Evolutionary conservation across 2,888 invertebrate genomes (phyloP).

Genomic region (Pseudococcus viburni): DNA sequence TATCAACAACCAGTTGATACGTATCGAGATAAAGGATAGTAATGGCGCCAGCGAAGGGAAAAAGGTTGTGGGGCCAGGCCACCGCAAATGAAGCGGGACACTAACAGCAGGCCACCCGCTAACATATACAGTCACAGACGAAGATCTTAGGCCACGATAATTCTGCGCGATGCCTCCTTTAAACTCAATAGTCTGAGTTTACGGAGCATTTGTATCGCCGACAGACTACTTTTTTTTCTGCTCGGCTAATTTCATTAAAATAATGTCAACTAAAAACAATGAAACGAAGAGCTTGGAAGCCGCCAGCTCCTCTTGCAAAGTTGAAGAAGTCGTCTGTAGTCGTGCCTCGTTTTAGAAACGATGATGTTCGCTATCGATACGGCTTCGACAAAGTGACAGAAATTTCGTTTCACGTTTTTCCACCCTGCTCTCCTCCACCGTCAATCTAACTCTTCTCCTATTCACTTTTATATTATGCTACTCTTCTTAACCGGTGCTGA

Average conservation of each 20-base stretch:
- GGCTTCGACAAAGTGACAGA: conserved; percentile 62
- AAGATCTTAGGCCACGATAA: conserved; percentile 64
- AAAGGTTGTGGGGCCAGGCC: conserved; percentile 65
- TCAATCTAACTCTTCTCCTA: neutral
- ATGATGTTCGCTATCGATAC: conserved; percentile 60
- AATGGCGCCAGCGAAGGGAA: conserved; percentile 64
- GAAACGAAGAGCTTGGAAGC: conserved; percentile 60
- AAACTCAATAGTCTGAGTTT: conserved; percentile 56
- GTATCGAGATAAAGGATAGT: conserved; percentile 64
- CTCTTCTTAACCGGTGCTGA: neutral
- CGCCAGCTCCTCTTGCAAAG: conserved; percentile 55
- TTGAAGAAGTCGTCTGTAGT: conserved; percentile 61
- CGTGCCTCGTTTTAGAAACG: conserved; percentile 59
- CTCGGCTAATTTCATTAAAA: conserved; percentile 62
- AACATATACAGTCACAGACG: conserved; percentile 65
- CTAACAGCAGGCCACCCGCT: conserved; percentile 65
- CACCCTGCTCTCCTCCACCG: neutral
- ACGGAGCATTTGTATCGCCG: conserved; percentile 57
- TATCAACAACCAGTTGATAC: conserved; percentile 65
- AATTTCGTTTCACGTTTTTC: conserved; percentile 55
- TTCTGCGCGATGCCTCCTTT: conserved; percentile 59
- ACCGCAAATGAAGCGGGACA: conserved; percentile 65
- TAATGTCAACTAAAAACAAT: conserved; percentile 63
- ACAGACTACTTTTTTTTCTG: conserved; percentile 57
- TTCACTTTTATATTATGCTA: conserved; percentile 18